These are phyloP conservation scores for Hucho hucho DNA, from an alignment of 2,113 vertebrate species.

Conservation along the genomic window DNA sequence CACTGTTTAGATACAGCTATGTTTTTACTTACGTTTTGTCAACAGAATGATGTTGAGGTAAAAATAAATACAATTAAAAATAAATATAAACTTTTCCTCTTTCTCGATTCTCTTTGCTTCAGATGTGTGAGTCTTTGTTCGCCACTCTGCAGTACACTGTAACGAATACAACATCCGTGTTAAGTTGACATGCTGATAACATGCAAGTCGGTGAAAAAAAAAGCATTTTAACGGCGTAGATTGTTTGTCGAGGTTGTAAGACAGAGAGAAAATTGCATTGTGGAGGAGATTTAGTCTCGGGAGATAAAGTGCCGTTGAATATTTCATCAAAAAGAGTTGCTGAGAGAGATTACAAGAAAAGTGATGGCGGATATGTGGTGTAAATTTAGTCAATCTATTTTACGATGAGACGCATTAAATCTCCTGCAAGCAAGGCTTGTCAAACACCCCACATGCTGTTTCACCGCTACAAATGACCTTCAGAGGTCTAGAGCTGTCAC, in stretches of 20 bases:
- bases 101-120: neutral
- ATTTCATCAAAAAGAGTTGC: conserved; percentile 10
- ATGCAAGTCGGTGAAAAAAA: no score
- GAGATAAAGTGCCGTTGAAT: conserved; percentile 20
- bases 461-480: neutral
- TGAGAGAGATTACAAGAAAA: conserved; percentile 3
- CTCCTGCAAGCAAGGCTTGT: neutral
- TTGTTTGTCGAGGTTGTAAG: conserved; percentile 8
- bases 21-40: conserved; percentile 59
- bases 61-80: conserved; percentile 48
- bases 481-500: neutral
- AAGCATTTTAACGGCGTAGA: neutral
- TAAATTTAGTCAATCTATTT: neutral
- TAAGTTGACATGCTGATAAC: no score
- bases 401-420: neutral
- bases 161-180: no score
- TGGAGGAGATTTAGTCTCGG: conserved; percentile 6
- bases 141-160: no score
- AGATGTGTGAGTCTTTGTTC: neutral
- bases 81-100: conserved; percentile 4
- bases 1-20: conserved; percentile 49
- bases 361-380: neutral
- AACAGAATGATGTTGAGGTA: conserved; percentile 53
- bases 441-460: neutral
- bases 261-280: conserved; percentile 6